Evolutionary conservation across 53 echinoderm and acorn worm genomes (phyloP).

Genomic region (Paracentrotus lividus): DNA sequence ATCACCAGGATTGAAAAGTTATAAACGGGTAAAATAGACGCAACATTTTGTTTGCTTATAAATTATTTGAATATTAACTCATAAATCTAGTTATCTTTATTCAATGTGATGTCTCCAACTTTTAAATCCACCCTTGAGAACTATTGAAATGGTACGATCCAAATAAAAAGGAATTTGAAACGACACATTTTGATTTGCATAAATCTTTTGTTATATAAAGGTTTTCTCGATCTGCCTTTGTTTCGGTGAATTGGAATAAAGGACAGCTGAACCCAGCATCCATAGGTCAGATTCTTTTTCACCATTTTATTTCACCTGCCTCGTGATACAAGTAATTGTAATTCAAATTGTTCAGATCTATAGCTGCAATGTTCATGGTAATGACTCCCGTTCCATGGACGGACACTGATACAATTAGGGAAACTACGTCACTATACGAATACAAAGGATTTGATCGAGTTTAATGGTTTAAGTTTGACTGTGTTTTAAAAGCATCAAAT

Average conservation of each 20-base stretch:
- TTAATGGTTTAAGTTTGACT: too few relatives aligned
- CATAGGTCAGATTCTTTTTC: background rate
- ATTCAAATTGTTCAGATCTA: too few relatives aligned
- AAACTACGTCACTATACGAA: too few relatives aligned
- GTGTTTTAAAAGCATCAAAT: too few relatives aligned
- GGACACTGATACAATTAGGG: too few relatives aligned
- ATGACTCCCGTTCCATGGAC: too few relatives aligned
- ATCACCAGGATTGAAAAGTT: too few relatives aligned
- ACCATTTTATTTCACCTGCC: background rate
- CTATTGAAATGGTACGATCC: background rate
- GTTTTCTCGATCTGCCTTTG: background rate
- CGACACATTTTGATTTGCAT: background rate
- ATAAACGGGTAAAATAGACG: too few relatives aligned
- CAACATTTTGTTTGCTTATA: too few relatives aligned
- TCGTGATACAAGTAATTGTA: background rate
- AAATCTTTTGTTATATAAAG: slow-evolving; percentile 1
- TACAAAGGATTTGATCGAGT: too few relatives aligned
- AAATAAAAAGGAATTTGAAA: background rate
- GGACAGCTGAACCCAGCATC: background rate
- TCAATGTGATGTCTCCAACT: background rate
- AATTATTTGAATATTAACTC: background rate
- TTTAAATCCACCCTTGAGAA: background rate
- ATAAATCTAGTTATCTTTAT: background rate
- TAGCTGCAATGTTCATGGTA: too few relatives aligned
- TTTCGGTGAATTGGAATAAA: background rate